Evolutionary conservation across 2,888 invertebrate genomes (phyloP), one percentile per base, ranked within the genome.

Genomic region (Lamproptera curius): DNA sequence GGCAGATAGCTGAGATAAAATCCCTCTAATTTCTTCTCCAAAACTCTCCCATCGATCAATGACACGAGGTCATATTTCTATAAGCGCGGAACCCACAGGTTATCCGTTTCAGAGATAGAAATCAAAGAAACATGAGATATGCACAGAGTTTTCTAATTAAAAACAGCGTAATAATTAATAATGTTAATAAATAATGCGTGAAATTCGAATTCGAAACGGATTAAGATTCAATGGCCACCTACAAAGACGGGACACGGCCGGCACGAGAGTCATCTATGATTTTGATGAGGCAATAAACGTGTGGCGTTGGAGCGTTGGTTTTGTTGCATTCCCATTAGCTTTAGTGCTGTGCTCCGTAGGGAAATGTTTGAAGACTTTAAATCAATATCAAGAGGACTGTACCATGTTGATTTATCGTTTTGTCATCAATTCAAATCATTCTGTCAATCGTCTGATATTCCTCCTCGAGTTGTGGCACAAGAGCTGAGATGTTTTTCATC

Each of bases 271-370:
- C 52, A 56, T 58, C 61, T 58, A 60, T 62, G 54, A 67, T 65
- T 67, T 71, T 73, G 69, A 78, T 73, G 70, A 68, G 65, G 69
- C 67, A 61, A 70, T 75, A 75, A 76, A 65, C 69, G 69, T 72
- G 72, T 74, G 65, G 68, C 66, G 65, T 70, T 61, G 56, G 64
- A 43, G 17, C 39, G 31, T 40, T 65, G 66, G 59, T 65, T 71
- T 65, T 67, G 67, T 62, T 68, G 70, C 72, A 72, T 76, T 76
- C 73, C 63, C 72, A 73, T 66, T 35, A 35, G 35, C 35, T 14
- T 11, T 36, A 38, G 55, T 42, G 42, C 2, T n/a, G 37, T 10
- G 11, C 13, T 1, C 13, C 6, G 31, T 11, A 11, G 13, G 2
- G n/a, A 31, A 31, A 20, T 20, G n/a, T 20, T 20, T 5, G 20